Evolutionary conservation across 2,888 invertebrate genomes (phyloP).

Genomic region (Drosophila merina): DNA sequence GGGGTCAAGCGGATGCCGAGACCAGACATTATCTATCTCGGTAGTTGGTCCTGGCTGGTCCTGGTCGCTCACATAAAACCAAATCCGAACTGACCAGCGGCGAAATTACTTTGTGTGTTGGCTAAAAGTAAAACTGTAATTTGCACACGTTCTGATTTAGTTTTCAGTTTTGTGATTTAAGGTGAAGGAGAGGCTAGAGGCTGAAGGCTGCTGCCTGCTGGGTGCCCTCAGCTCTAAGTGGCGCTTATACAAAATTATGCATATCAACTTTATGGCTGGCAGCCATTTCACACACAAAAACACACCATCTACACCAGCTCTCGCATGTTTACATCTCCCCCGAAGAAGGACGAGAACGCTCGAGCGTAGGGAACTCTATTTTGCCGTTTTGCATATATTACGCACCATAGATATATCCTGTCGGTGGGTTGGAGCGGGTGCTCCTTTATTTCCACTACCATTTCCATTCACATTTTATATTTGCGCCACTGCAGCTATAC

Average conservation of each 20-base stretch:
- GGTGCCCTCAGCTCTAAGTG: conserved; percentile 46
- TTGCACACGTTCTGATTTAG: conserved; percentile 64
- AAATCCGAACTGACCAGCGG: conserved; percentile 31
- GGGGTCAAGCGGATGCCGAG: conserved; percentile 21
- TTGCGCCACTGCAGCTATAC: conserved; percentile 45
- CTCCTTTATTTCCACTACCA: neutral
- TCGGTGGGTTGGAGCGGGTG: neutral
- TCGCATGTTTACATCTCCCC: conserved; percentile 27
- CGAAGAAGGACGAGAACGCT: neutral
- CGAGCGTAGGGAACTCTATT: conserved; percentile 32
- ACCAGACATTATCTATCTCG: conserved; percentile 31
- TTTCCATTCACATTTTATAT: conserved; percentile 47
- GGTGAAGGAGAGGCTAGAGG: neutral
- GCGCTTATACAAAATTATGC: conserved; percentile 73
- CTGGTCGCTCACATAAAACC: conserved; percentile 54
- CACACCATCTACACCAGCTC: conserved; percentile 3
- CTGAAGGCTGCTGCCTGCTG: neutral
- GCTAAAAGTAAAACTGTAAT: conserved; percentile 53
- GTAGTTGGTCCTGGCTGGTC: conserved; percentile 3
- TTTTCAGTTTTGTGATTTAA: conserved; percentile 27
- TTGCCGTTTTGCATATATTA: conserved; percentile 73
- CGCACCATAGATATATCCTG: conserved; percentile 54
- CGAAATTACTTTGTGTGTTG: neutral
- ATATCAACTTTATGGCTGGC: conserved; percentile 66
- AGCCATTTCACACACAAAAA: conserved; percentile 45